Base-by-base conservation (phyloP, 2,113 vertebrate species). In the Zootoca vivipara region DNA sequence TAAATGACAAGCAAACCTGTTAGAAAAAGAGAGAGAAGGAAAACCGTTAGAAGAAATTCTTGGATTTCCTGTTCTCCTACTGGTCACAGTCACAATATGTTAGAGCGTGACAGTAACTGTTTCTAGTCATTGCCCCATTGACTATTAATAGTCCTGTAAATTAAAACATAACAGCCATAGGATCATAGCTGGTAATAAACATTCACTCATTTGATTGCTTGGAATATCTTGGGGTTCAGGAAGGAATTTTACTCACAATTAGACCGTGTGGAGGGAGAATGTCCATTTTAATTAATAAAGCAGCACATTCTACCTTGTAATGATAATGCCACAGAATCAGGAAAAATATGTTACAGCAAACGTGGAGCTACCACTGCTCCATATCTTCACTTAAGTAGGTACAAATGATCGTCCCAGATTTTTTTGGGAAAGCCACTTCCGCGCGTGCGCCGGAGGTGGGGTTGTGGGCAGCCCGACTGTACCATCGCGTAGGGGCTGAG, bases 1-100 rank as follows among this genome's bases (percentile, higher is more conserved):
- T 99, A 96, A 99, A 99, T 0, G 98, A 96, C 85, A 99, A 93
- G 90, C 99, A 99, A 13, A 99, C 98, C 99, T 99, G 94, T 84
- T 83, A 91, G 24, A 85, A 0, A 92, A 93, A 95, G 2, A 94
- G 46, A 28, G 84, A 28, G 69, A 75, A 86, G 89, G 79, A 30
- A 64, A 30, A 0, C 35, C 64, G 78, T 75, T 69, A 5, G 80
- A 0, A 52, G 5, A 0, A 26, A 64, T 86, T 77, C 70, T 30
- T 78, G 12, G 22, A 7, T 78, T 88, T 56, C 20, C n/a, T 67
- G 35, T 56, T 8, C 4, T 83, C 81, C 67, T 72, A 30, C 58
- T 75, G 74, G n/a, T 13, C n/a, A 69, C 38, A 78, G 22, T 69
- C n/a, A 69, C 3, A 87, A 35, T 12, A 87, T 16, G 20, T 30